These are phyloP conservation scores for Dendrocincla tyrannina DNA, from an alignment of 2,797 vertebrate genomes.

Conservation along the genomic window DNA sequence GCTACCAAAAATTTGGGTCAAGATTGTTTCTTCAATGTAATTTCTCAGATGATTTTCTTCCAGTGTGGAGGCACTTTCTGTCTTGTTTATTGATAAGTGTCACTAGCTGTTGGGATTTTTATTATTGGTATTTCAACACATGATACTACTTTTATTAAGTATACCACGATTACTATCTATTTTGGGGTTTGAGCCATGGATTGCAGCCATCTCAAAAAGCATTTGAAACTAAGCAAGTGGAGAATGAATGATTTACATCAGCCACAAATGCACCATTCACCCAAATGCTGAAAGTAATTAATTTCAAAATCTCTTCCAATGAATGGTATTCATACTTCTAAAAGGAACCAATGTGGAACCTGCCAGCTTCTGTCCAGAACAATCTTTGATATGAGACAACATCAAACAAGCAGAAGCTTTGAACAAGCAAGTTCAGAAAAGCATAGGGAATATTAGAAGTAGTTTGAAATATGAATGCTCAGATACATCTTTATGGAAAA, in stretches of 20 bases:
- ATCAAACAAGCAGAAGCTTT: neutral
- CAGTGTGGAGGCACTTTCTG: neutral
- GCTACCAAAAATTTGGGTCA: neutral
- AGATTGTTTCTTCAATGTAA: neutral
- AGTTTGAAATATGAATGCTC: neutral
- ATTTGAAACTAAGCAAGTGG: conserved; percentile 6
- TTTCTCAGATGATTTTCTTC: conserved; percentile 13
- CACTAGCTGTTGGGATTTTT: neutral
- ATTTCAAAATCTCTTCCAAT: conserved; percentile 47
- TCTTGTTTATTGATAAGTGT: neutral
- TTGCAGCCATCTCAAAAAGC: neutral
- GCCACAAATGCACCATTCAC: conserved; percentile 23
- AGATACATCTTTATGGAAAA: neutral
- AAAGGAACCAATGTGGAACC: conserved; percentile 4
- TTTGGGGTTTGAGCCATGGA: neutral
- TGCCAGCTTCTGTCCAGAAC: conserved; percentile 5
- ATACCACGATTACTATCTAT: neutral
- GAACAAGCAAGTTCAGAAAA: neutral
- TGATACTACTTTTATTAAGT: neutral
- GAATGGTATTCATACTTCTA: conserved; percentile 15
- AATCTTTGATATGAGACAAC: neutral
- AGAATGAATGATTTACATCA: conserved; percentile 32
- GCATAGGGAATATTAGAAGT: neutral
- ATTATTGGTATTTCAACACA: neutral
- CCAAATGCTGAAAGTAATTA: neutral